Base-by-base conservation (phyloP, 2,113 vertebrate species). In the Symphodus melops region DNA sequence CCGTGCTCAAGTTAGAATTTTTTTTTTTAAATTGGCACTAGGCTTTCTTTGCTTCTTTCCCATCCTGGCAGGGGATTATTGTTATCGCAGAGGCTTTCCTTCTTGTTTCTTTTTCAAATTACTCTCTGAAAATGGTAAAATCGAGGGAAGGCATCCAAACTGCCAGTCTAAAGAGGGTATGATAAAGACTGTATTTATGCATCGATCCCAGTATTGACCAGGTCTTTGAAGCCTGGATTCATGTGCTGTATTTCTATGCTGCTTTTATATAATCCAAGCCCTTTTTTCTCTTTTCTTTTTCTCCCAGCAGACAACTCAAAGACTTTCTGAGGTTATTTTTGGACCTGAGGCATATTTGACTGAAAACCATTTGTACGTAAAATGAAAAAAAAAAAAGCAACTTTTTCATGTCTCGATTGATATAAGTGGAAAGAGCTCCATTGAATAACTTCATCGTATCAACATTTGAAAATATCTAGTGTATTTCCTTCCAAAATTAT, bases 161-260 rank as follows among this genome's bases (percentile, higher is more conserved):
- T 44, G 53, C 71, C 37, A 1, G 64, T 68, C 19, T 11, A 23
- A 12, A 56, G 41, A 77, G 79, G 67, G 39, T 0, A 64, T 76
- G 46, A 79, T 67, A 48, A 77, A 75, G 68, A 61, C 65, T 16
- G 61, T 65, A 17, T 48, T 48, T 48, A 59, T 63, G 33, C 56
- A 78, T 65, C 12, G 41, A 85, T 68, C 13, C 3, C 68, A 83
- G 49, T 60, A 83, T 79, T 70, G 84, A 86, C 1, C 44, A 3
- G 48, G n/a, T 33, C 21, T 66, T 51, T 82, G 5, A 42, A 53
- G 23, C 54, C 51, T 53, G 5, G 28, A 33, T 14, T 20, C 19
- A 23, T 42, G 23, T 25, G 49, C 23, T 76, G 52, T 62, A 52
- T 51, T 63, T 8, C 20, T 68, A 46, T 33, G 14, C 41, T 52